phyloP scores from a whole-genome alignment of 2,113 vertebrate genomes.

The Butorides virescens region DNA sequence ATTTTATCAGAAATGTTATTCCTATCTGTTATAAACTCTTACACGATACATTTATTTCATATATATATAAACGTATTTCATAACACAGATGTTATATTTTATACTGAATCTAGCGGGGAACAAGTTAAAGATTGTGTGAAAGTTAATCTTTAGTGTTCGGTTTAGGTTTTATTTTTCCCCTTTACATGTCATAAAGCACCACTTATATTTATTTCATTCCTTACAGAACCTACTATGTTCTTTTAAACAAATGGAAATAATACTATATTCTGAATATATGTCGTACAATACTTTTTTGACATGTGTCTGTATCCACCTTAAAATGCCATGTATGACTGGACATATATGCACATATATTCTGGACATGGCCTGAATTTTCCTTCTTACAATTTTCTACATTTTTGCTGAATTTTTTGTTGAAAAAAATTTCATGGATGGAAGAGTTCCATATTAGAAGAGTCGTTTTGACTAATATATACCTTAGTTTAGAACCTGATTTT shows the following conservation, averaged over 20 bases:
- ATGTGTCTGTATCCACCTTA: background rate
- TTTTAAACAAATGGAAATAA: background rate
- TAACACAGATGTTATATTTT: background rate
- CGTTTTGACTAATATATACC: background rate
- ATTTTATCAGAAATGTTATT: background rate
- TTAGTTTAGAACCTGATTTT: background rate
- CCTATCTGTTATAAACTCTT: background rate
- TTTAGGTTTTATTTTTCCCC: background rate
- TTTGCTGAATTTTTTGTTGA: background rate
- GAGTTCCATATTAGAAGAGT: background rate
- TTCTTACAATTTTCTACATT: background rate
- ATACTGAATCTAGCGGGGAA: background rate
- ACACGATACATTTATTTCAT: background rate
- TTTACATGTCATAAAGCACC: background rate
- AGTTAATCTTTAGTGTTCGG: background rate
- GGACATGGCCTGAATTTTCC: accelerated
- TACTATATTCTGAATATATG: background rate
- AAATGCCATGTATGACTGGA: background rate
- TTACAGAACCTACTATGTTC: background rate
- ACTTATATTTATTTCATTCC: background rate
- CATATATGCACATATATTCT: background rate
- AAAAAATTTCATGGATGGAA: background rate
- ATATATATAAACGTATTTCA: background rate
- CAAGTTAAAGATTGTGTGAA: background rate
- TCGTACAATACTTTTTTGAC: background rate